Conservation (phyloP, 2,797 vertebrate species). For the Telmatherina bonti region DNA sequence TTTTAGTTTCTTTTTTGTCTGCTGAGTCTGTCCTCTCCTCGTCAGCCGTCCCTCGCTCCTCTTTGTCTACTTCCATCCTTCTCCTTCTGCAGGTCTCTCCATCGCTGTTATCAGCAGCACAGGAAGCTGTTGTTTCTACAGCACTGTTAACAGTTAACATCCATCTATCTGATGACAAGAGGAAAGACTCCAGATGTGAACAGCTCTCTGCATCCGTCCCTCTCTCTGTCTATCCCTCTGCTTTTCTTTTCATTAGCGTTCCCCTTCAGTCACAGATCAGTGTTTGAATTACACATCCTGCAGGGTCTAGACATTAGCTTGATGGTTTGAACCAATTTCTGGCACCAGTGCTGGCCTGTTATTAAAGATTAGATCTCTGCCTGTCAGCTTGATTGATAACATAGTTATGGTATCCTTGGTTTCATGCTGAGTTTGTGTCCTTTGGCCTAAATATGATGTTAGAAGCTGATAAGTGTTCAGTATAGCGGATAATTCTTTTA, state of each 20-base stretch:
- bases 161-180: slow-evolving; percentile 90
- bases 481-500: slow-evolving; percentile 1
- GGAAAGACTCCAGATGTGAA: slow-evolving; percentile 93
- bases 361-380: slow-evolving; percentile 67
- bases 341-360: slow-evolving; percentile 73
- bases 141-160: slow-evolving; percentile 81
- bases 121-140: slow-evolving; percentile 85
- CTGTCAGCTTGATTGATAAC: slow-evolving; percentile 65
- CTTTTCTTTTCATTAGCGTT: slow-evolving; percentile 79
- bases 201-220: slow-evolving; percentile 78
- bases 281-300: slow-evolving; percentile 89
- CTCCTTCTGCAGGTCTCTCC: slow-evolving; percentile 38
- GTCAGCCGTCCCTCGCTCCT: no score
- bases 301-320: slow-evolving; percentile 79
- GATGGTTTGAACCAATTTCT: slow-evolving; percentile 79
- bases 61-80: slow-evolving; percentile 23
- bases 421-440: slow-evolving; percentile 46
- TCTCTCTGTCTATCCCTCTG: slow-evolving; percentile 21
- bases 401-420: slow-evolving; percentile 57
- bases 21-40: slow-evolving; percentile 28
- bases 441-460: slow-evolving; percentile 26
- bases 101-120: slow-evolving; percentile 76
- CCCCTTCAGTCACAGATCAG: slow-evolving; percentile 83
- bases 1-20: slow-evolving; percentile 56
- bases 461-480: slow-evolving; percentile 24